Conservation (phyloP, 2,113 vertebrate species). For the Antechinus flavipes region DNA sequence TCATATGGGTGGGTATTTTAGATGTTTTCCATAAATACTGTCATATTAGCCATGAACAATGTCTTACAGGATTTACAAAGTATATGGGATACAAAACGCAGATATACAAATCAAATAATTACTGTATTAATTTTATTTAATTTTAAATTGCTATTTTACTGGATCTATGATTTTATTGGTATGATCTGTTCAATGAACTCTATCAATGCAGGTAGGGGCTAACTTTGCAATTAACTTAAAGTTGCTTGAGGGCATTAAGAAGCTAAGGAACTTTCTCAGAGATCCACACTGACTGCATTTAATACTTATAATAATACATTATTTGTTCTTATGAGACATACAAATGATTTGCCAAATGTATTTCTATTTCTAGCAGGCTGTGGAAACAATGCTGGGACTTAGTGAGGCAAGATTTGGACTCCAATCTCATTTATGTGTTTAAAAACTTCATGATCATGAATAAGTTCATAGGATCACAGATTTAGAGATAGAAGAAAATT, state of each 20-base stretch:
- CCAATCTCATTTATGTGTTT: background rate
- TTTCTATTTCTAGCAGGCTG: background rate
- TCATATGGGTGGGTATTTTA: constrained; percentile 65
- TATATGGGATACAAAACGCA: constrained; percentile 44
- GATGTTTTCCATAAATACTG: constrained; percentile 65
- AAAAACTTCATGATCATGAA: background rate
- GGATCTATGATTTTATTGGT: background rate
- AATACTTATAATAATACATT: background rate
- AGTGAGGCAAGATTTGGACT: background rate
- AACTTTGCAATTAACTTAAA: background rate
- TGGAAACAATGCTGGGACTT: background rate
- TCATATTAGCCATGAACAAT: constrained; percentile 64
- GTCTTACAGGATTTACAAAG: constrained; percentile 52
- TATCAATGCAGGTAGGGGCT: background rate
- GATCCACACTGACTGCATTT: background rate
- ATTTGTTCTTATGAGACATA: background rate
- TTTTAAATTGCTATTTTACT: constrained; percentile 57
- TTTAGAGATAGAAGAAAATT: background rate
- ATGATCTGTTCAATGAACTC: background rate
- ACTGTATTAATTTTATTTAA: constrained; percentile 65
- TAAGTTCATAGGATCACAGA: background rate
- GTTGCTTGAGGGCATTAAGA: background rate
- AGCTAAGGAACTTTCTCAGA: background rate
- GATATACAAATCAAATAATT: constrained; percentile 47
- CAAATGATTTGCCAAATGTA: background rate